phyloP scores from a whole-genome alignment of 92 coral and sea anemone species.

The Bergia puertoricense region DNA sequence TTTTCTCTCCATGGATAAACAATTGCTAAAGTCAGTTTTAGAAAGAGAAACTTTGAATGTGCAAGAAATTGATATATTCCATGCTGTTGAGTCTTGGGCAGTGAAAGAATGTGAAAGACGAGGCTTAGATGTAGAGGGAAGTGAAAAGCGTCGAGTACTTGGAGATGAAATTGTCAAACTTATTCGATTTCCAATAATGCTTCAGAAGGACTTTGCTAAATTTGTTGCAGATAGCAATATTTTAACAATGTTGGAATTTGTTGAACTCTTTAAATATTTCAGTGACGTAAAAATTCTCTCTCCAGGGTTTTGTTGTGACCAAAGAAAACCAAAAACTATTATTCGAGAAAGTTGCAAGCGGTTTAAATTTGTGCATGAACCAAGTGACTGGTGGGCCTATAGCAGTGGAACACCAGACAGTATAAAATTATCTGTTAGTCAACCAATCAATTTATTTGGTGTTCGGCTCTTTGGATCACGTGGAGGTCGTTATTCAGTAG shows the following conservation, averaged over 20 bases:
- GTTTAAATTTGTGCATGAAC: constrained; percentile 14
- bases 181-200: constrained; percentile 55
- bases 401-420: constrained; percentile 22
- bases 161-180: constrained; percentile 54
- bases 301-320: constrained; percentile 4
- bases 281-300: neutral
- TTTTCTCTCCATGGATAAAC: constrained; percentile 28
- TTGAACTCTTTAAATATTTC: constrained; percentile 13
- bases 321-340: neutral
- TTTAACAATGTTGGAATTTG: constrained; percentile 35
- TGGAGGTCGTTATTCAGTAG: constrained; percentile 43
- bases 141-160: constrained; percentile 21
- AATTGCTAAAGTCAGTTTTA: constrained; percentile 12
- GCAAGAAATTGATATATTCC: constrained; percentile 34
- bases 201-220: constrained; percentile 45
- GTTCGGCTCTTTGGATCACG: constrained; percentile 57
- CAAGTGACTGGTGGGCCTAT: neutral
- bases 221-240: constrained; percentile 31
- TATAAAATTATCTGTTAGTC: constrained; percentile 34
- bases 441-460: constrained; percentile 41
- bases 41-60: constrained; percentile 27
- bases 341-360: constrained; percentile 3
- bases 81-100: constrained; percentile 45
- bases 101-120: constrained; percentile 36
- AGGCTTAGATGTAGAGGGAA: constrained; percentile 12